These are phyloP conservation scores for Hirtodrosophila duncani DNA, from an alignment of 2,888 invertebrate species.

Conservation along the genomic window DNA sequence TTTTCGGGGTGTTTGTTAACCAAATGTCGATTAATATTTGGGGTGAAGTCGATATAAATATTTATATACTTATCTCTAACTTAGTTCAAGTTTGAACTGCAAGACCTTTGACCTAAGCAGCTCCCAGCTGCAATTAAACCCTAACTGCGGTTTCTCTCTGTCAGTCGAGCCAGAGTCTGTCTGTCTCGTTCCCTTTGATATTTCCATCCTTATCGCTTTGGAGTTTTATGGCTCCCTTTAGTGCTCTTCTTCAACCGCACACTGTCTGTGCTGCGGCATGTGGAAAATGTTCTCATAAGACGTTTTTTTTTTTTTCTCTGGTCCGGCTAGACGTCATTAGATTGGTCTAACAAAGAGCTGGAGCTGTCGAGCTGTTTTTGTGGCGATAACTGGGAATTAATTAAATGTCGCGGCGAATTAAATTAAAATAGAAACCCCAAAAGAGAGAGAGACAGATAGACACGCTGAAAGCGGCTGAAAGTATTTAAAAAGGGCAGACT, in stretches of 20 bases:
- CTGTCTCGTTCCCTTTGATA: background rate
- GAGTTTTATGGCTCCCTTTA: slow-evolving; percentile 45
- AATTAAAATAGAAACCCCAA: slow-evolving; percentile 47
- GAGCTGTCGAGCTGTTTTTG: slow-evolving; percentile 46
- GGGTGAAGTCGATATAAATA: background rate
- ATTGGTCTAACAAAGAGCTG: slow-evolving; percentile 29
- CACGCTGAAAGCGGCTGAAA: slow-evolving; percentile 31
- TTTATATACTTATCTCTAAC: too few relatives aligned
- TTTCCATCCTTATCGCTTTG: slow-evolving; percentile 29
- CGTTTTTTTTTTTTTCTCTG: slow-evolving; percentile 23
- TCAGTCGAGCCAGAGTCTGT: background rate
- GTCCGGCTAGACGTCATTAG: slow-evolving; percentile 55
- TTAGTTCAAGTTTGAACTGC: too few relatives aligned
- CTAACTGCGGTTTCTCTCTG: slow-evolving; percentile 49
- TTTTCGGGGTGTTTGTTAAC: too few relatives aligned
- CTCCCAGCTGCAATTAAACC: slow-evolving; percentile 52
- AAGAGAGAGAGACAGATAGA: background rate
- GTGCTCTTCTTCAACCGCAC: slow-evolving; percentile 26
- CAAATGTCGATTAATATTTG: background rate
- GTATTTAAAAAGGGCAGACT: slow-evolving; percentile 9
- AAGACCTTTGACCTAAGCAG: slow-evolving; percentile 11
- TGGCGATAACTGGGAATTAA: slow-evolving; percentile 76
- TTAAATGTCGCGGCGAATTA: slow-evolving; percentile 65
- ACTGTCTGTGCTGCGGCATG: slow-evolving; percentile 64
- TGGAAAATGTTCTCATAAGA: slow-evolving; percentile 51